Evolutionary conservation across 2,888 invertebrate genomes (phyloP), one percentile per base, ranked within the genome.

Genomic region (Tetanocera ferruginea): DNA sequence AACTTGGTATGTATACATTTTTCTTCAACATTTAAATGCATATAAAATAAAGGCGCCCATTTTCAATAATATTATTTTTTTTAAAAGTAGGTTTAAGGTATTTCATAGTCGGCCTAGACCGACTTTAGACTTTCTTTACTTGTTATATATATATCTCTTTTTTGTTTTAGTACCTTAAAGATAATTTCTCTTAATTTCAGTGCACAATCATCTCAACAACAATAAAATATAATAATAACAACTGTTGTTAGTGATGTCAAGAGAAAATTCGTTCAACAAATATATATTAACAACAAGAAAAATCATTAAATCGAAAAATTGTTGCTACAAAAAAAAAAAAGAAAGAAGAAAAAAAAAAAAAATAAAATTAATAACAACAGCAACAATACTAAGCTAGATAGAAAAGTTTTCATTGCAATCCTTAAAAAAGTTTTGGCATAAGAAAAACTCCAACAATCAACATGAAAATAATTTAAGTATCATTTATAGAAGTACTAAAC

Each of bases 361-460:
- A 25, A 51, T 17, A 64, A 64, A 11, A 5, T n/a, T n/a, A 14
- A 3, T 8, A 70, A 52, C 76, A 51, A 76, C 43, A 51, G 34
- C 52, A 71, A 71, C 52, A 66, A 71, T 11, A 23, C 34, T 19
- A 57, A 70, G 52, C 74, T 64, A 51, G 52, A 66, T 25, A 31
- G 23, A 25, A 73, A 60, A 84, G 82, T 83, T 84, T 83, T 81
- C 74, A 80, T 52, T 74, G 78, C 78, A 57, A 78, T 78, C 76
- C 67, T 37, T 62, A 11, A 77, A 69, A 55, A 23, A 14, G 5
- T 23, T 25, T 62, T 28, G 3, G 11, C 9, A 60, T 25, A 57
- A 8, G 4, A 17, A 76, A 52, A 23, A 66, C 72, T 79, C 75
- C 78, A 43, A 78, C 79, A 79, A 71, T 78, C 78, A 34, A 60